Evolutionary conservation across 2,888 invertebrate species (phyloP), one percentile per base, ranked within the genome.

Genomic region (Drosophila incognita): DNA sequence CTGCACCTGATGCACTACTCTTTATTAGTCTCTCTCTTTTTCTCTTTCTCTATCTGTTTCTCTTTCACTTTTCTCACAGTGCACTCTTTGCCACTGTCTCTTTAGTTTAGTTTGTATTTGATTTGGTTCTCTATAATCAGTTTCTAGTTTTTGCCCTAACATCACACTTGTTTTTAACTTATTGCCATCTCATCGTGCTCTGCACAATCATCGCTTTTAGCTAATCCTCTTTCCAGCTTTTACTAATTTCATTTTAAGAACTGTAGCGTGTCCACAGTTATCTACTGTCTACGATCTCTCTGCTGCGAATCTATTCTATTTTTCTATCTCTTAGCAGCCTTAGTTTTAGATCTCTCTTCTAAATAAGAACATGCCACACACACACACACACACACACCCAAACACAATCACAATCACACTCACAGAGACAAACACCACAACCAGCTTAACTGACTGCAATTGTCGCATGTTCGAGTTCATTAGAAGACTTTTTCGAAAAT

Each of bases 141-240:
- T 66, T 75, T 56, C 66, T 69, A 62, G 61, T 73, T 72, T 77
- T 74, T 79, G 82, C 80, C 71, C 79, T 90, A 77, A 89, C 54
- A 56, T 57, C 51, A 72, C 72, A 80, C 85, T 75, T 84, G 63
- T 79, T 78, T 69, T 72, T 63, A 81, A 72, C 66, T 31, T 49
- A 27, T n/a, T 40, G 48, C 66, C 74, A 38, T 29, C n/a, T 68
- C 71, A 73, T 79, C 42, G 79, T 73, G 61, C 67, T 69, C 58
- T 35, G 68, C 74, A 79, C 65, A 51, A 52, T 61, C 69, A 73
- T 40, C 48, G 76, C 76, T 61, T 76, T 79, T 65, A 75, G 72
- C 76, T 81, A 80, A 81, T 64, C 38, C 51, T 33, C 67, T 69
- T 60, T 67, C 42, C 59, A 72, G 79, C 79, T 81, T 69, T 66